Percentiles rank a stretch among this genome's conserved stretches.
Evolutionary conservation across 1,140 invertebrate genomes (phyloP).

Genomic region (Tetragonula clypearis): DNA sequence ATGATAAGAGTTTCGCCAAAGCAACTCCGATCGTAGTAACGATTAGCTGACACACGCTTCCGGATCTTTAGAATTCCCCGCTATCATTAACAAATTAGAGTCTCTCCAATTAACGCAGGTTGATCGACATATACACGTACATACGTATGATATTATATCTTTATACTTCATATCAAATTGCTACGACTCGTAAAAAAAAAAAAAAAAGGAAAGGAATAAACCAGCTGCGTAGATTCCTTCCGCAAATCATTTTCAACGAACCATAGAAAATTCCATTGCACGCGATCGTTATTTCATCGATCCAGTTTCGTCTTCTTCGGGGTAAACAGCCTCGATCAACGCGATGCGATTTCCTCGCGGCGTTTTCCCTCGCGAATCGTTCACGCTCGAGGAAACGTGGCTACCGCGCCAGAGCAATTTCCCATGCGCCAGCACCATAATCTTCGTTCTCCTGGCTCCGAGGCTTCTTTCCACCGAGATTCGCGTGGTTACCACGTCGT

Average conservation of each 20-base stretch:
- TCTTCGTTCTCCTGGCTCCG: conserved; percentile 26
- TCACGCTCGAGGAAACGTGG: conserved; percentile 27
- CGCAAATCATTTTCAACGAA: not conserved
- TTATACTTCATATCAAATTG: too few species aligned
- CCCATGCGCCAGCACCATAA: conserved; percentile 49
- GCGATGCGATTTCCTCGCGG: not conserved
- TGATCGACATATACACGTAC: not conserved
- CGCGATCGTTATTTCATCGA: not conserved
- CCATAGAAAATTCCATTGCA: not conserved
- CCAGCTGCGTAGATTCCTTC: not conserved
- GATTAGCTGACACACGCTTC: not conserved
- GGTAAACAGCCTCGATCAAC: not conserved
- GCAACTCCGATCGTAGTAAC: not conserved
- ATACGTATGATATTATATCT: not conserved
- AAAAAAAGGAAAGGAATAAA: too few species aligned
- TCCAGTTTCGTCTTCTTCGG: not conserved
- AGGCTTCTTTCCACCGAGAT: conserved; percentile 35
- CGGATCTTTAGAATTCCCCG: not conserved
- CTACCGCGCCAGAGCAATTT: conserved; percentile 47
- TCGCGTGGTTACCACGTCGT: conserved; percentile 21
- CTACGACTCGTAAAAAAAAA: not conserved
- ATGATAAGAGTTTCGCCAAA: not conserved
- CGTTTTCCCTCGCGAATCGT: conserved; percentile 7
- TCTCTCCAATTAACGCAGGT: not conserved
- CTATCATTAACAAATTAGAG: not conserved